These are phyloP conservation scores for Xenops minutus DNA, from an alignment of 2,797 vertebrate genomes.

Conservation along the genomic window DNA sequence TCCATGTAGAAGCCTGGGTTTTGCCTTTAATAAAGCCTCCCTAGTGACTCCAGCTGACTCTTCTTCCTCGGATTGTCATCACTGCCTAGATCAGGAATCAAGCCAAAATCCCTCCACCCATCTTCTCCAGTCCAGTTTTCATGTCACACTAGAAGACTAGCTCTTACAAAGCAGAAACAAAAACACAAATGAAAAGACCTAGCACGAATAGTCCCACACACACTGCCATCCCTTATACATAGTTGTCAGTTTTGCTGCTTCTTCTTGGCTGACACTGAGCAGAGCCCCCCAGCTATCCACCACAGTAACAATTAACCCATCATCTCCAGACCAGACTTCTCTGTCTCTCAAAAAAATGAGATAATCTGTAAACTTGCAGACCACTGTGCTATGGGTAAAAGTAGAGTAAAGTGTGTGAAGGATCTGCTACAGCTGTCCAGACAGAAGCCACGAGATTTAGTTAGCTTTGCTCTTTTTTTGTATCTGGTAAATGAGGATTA, in stretches of 20 bases:
- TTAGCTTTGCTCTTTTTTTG: background rate
- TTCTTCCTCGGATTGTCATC: background rate
- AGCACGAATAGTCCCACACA: background rate
- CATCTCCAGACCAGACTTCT: background rate
- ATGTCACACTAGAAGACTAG: background rate
- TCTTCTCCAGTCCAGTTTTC: background rate
- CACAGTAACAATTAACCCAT: background rate
- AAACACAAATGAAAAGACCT: background rate
- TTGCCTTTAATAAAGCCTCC: background rate
- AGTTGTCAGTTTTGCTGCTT: background rate
- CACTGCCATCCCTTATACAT: background rate
- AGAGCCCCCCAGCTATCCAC: background rate
- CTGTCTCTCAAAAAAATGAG: background rate
- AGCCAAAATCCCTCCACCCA: background rate
- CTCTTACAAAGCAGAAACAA: background rate
- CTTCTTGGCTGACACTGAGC: background rate
- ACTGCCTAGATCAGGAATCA: background rate
- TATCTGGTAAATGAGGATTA: background rate
- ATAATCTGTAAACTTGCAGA: background rate
- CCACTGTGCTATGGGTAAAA: background rate
- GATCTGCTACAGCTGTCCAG: background rate
- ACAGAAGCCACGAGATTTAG: background rate
- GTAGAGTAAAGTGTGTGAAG: background rate
- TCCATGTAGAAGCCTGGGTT: background rate
- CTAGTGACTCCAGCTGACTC: background rate